Base-by-base conservation (phyloP, 2,113 vertebrate genomes). In the Archilochus colubris region DNA sequence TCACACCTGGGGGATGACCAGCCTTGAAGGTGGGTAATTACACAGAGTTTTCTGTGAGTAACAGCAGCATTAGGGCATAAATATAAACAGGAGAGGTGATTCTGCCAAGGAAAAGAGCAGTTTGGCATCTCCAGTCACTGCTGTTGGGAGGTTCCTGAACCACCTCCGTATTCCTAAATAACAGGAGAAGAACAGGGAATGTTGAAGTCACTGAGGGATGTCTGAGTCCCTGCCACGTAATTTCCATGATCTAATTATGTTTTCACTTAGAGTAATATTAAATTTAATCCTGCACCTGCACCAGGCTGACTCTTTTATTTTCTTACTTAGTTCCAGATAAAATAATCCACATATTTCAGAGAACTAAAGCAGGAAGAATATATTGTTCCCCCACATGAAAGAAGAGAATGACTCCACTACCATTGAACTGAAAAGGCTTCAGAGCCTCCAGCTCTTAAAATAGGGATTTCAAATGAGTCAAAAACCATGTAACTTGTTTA, bases 401-500 rank as follows among this genome's bases (percentile, higher is more conserved):
- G 28, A 84, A 64, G 0, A 91, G 75, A 93, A 82, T 69, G 89
- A 74, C 57, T 14, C 59, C 24, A 51, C 31, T 53, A 84, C 25
- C 40, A 30, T 69, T 81, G 78, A 33, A 84, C 36, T 88, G 83
- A 89, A 91, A 91, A 92, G 64, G 33, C 86, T 96, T 81, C 38
- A 87, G 66, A 82, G 54, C 57, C 55, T 88, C 93, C 73, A 77
- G 82, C 91, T 91, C 73, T 89, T 78, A 57, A 95, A 95, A 82
- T 14, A 72, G 77, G 73, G 73, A 70, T 55, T 93, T 94, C 88
- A 91, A 88, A 74, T 92, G 73, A 88, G 76, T 91, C 88, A 83
- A 95, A 94, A 95, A 58, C 38, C 80, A 92, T 82, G 76, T 90
- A 88, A 93, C 69, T 95, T 95, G 75, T 78, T 95, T 96, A 94